Evolutionary conservation across 1,140 invertebrate genomes (phyloP), one percentile per base, ranked within the genome.

Genomic region (Drosophila baimaii): DNA sequence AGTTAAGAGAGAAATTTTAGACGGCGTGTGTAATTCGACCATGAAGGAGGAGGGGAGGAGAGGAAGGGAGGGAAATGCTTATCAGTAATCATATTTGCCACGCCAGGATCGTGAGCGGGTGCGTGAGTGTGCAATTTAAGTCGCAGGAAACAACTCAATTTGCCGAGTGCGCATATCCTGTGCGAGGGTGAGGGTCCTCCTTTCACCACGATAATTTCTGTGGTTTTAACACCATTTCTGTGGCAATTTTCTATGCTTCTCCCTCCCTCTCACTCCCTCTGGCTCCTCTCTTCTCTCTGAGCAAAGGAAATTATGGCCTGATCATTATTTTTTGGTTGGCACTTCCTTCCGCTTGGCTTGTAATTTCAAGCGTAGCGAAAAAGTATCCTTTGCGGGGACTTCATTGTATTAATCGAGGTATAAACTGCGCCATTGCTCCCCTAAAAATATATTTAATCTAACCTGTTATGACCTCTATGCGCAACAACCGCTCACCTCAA

Each of bases 21-120:
- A 80, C 65, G 46, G 46, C 63, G 44, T 58, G 63, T 76, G 84
- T 74, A 88, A 88, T 83, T 85, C 73, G 84, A 86, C 43, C 39
- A n/a, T n/a, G n/a, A n/a, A n/a, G n/a, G n/a, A n/a, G n/a, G n/a
- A 21, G 8, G 27, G 19, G 25, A 3, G 25, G 52, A 54, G 25
- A n/a, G 7, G 10, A 21, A 27, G 46, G 54, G 25, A n/a, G 23
- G 25, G 44, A 62, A 27, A 58, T 55, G 54, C 75, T 89, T 88
- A 88, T 83, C 84, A 89, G 35, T 88, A 88, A 88, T 88, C 83
- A 88, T 89, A 89, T 88, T 88, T 70, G 63, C 84, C 77, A 88
- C 84, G 79, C 75, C 82, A 51, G 70, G 37, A 63, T 74, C 19
- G 54, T 88, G 81, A 27, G 27, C 27, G 27, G 12, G 35, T 37